phyloP scores from a whole-genome alignment of 2,113 vertebrate genomes.

The Mellivora capensis region DNA sequence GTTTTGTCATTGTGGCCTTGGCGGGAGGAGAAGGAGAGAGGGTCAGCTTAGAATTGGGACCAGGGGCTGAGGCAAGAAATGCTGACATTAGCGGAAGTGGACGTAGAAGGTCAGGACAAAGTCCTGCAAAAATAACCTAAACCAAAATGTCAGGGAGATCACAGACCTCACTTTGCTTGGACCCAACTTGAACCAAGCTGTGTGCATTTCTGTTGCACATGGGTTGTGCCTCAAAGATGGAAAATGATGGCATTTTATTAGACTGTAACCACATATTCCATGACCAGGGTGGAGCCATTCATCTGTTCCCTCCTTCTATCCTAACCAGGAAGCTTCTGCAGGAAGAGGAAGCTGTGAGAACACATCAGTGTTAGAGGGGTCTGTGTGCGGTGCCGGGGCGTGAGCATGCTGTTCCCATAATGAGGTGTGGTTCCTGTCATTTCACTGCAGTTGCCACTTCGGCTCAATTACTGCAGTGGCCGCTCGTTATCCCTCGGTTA shows the following conservation, averaged over 20 bases:
- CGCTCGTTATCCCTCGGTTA: not conserved
- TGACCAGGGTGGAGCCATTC: conserved; percentile 47
- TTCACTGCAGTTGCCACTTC: not conserved
- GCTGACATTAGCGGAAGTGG: not conserved
- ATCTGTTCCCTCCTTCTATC: not conserved
- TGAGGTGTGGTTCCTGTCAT: not conserved
- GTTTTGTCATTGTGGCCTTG: not conserved
- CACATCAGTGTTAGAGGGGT: conserved; percentile 4
- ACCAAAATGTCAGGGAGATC: not conserved
- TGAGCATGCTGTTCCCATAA: not conserved
- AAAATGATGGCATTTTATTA: not conserved
- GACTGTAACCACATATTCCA: conserved; percentile 12
- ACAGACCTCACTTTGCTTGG: not conserved
- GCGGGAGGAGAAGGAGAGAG: not conserved
- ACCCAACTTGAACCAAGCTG: too few species aligned
- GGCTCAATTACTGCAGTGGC: not conserved
- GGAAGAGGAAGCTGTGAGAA: conserved; percentile 4
- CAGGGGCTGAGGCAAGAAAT: not conserved
- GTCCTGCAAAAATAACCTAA: not conserved
- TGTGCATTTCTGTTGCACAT: not conserved
- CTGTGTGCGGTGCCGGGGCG: accelerated
- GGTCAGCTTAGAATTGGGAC: not conserved
- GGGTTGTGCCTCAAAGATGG: not conserved
- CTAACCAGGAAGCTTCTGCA: conserved; percentile 35
- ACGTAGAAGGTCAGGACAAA: not conserved